Evolutionary conservation across 2,797 vertebrate species (phyloP).

Genomic region (Philypnodon macrostomus): DNA sequence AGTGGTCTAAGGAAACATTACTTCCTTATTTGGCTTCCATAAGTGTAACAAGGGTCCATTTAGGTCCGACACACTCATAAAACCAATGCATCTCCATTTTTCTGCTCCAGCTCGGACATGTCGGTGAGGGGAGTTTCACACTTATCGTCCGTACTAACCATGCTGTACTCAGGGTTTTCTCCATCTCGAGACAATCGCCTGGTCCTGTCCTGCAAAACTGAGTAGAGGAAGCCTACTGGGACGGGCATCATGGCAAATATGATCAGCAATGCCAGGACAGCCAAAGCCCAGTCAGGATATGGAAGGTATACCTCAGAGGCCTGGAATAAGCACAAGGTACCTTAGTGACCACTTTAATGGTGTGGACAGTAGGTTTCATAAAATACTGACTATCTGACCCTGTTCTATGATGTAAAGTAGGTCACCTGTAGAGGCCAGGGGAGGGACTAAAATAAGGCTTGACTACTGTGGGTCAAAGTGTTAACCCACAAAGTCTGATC

Average conservation of each 20-base stretch:
- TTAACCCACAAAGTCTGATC: too few relatives aligned
- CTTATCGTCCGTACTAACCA: constrained; percentile 59
- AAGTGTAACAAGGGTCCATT: neutral
- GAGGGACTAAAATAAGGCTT: too few relatives aligned
- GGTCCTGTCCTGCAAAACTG: constrained; percentile 40
- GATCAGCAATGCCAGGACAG: constrained; percentile 66
- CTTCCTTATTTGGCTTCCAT: neutral
- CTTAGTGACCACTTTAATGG: neutral
- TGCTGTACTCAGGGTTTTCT: constrained; percentile 52
- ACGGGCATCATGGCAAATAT: constrained; percentile 76
- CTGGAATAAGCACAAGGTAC: constrained; percentile 49
- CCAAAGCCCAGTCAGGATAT: constrained; percentile 79
- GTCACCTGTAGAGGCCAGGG: too few relatives aligned
- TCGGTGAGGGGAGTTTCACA: constrained; percentile 56
- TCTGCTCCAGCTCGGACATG: constrained; percentile 34
- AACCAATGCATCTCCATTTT: constrained; percentile 14
- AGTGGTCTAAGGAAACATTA: neutral
- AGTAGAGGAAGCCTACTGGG: constrained; percentile 66
- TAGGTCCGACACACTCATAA: neutral
- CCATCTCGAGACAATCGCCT: constrained; percentile 5
- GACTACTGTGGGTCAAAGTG: too few relatives aligned
- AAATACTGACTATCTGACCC: too few relatives aligned
- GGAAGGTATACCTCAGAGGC: constrained; percentile 61
- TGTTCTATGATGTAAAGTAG: too few relatives aligned
- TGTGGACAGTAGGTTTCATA: too few relatives aligned